A percentile compares a stretch with the other conserved stretches of the same genome.
phyloP scores from a whole-genome alignment of 2,113 vertebrate genomes.

The Colinus virginianus region DNA sequence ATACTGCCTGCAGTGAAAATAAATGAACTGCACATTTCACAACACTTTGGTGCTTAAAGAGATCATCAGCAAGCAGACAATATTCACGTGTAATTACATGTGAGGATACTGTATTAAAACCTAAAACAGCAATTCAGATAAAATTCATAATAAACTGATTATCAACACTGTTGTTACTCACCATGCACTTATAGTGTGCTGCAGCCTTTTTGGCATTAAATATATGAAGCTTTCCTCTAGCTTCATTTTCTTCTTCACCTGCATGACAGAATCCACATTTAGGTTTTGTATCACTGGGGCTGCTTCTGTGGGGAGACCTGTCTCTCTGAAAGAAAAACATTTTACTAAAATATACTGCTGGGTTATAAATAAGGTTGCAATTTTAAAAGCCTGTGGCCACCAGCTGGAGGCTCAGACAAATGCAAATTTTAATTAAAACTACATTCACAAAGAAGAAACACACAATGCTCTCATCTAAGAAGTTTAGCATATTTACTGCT shows the following conservation, averaged over 20 bases:
- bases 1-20: constrained; percentile 43
- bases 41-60: constrained; percentile 25
- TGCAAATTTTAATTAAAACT: background rate
- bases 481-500: constrained; percentile 74
- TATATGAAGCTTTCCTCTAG: constrained; percentile 93
- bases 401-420: constrained; percentile 66
- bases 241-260: constrained; percentile 96
- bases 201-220: constrained; percentile 98
- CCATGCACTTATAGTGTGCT: constrained; percentile 99
- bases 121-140: constrained; percentile 1
- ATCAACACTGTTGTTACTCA: constrained; percentile 69
- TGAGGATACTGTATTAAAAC: constrained; percentile 14
- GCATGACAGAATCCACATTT: constrained; percentile 98
- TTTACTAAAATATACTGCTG: constrained; percentile 71
- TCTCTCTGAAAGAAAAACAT: constrained; percentile 88
- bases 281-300: constrained; percentile 91
- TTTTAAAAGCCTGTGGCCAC: constrained; percentile 64
- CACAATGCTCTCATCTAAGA: constrained; percentile 50
- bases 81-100: constrained; percentile 28
- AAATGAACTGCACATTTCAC: constrained; percentile 47
- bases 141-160: background rate
- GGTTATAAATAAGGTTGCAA: constrained; percentile 54
- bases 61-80: constrained; percentile 43
- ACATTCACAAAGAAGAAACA: constrained; percentile 43
- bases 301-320: constrained; percentile 93